Evolutionary conservation across 2,888 invertebrate species (phyloP).

Genomic region (Magallana nippona): DNA sequence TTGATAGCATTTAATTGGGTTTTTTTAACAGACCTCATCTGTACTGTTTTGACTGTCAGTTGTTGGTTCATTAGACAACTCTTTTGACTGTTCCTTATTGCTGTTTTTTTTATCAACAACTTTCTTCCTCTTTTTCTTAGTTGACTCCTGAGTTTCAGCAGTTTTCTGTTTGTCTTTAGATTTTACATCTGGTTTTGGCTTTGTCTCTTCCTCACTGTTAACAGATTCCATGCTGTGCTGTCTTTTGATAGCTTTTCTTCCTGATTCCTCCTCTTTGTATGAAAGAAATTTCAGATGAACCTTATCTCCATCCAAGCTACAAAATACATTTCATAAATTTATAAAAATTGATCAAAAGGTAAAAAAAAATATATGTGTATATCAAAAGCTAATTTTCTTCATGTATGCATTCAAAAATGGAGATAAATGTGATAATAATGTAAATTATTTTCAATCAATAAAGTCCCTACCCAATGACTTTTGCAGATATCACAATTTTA

Average conservation of each 20-base stretch:
- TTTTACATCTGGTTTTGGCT: background rate
- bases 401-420: too few species aligned
- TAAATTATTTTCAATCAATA: background rate
- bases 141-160: background rate
- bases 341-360: too few species aligned
- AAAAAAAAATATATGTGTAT: too few species aligned
- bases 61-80: too few species aligned
- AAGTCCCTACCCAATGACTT: background rate
- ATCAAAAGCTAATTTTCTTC: too few species aligned
- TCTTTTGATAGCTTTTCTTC: conserved; percentile 29
- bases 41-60: too few species aligned
- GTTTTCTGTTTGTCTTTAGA: conserved; percentile 31
- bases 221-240: conserved; percentile 23
- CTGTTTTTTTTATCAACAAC: too few species aligned
- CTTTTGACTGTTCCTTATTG: too few species aligned
- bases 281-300: conserved; percentile 15
- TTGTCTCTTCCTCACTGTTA: background rate
- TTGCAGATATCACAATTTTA: background rate
- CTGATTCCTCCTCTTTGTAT: conserved; percentile 34
- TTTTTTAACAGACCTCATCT: too few species aligned
- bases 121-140: background rate
- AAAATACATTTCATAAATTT: too few species aligned
- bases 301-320: background rate
- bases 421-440: too few species aligned
- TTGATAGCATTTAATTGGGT: too few species aligned